These are phyloP conservation scores for Lethenteron camtschaticum DNA, from an alignment of 2,113 vertebrate species.

Conservation along the genomic window DNA sequence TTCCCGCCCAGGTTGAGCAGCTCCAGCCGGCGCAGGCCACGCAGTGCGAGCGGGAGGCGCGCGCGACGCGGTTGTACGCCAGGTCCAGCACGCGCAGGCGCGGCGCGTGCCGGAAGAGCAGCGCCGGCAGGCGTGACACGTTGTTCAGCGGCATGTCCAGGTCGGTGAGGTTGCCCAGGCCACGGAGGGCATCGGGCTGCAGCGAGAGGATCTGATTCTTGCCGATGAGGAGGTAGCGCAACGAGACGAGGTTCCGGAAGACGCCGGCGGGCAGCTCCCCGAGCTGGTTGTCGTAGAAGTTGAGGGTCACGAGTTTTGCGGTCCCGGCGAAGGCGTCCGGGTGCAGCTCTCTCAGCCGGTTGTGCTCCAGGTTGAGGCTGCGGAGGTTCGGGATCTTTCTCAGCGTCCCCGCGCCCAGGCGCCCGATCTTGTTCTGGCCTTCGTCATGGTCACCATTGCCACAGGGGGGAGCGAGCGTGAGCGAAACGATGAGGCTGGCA, in stretches of 20 bases:
- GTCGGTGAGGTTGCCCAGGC: constrained; percentile 31
- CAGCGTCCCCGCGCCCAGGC: constrained; percentile 20
- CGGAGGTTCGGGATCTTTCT: constrained; percentile 21
- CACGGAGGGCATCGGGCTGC: constrained; percentile 23
- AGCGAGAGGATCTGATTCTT: constrained; percentile 26
- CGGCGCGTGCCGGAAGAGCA: constrained; percentile 25
- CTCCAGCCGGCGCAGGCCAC: constrained; percentile 24
- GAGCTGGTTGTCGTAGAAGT: constrained; percentile 29
- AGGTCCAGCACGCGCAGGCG: constrained; percentile 31
- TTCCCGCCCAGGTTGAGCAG: constrained; percentile 37
- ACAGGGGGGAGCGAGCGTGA: no score
- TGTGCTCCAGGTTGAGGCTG: constrained; percentile 28
- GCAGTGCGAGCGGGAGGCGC: constrained; percentile 25
- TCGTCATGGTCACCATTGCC: no score
- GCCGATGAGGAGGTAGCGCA: constrained; percentile 34
- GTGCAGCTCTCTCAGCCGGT: constrained; percentile 26
- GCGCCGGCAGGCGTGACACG: constrained; percentile 19
- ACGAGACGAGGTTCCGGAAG: constrained; percentile 29
- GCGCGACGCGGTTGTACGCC: constrained; percentile 26
- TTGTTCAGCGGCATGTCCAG: constrained; percentile 27
- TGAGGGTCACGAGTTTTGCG: constrained; percentile 26
- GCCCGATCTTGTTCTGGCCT: constrained; percentile 28
- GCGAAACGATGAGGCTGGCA: no score
- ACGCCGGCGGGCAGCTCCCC: constrained; percentile 18
- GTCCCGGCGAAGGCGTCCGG: constrained; percentile 24